Evolutionary conservation across 2,888 invertebrate species (phyloP).

Genomic region (Hypomecis punctinalis): DNA sequence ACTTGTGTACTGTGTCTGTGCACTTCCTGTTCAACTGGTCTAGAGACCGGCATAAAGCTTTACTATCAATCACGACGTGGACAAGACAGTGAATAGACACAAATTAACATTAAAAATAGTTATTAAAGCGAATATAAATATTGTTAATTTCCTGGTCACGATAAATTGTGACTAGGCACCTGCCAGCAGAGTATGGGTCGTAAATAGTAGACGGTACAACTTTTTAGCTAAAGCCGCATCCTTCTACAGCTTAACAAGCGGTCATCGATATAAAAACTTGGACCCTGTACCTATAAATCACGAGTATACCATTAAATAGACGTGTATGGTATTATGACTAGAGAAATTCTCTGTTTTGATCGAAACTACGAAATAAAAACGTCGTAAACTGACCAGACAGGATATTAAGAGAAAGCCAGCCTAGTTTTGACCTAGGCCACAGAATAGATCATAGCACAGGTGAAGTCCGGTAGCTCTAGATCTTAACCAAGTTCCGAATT

Average conservation of each 20-base stretch:
- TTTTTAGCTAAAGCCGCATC: constrained; percentile 13
- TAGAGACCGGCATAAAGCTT: constrained; percentile 10
- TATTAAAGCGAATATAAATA: constrained; percentile 13
- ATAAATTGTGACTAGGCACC: constrained; percentile 26
- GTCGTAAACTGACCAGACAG: constrained; percentile 10
- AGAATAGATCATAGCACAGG: no score
- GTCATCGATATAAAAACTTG: constrained; percentile 3
- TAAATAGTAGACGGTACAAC: background rate
- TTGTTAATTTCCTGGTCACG: constrained; percentile 30
- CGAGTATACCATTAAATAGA: background rate
- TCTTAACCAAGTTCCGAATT: background rate
- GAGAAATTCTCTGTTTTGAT: constrained; percentile 11
- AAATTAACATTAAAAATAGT: constrained; percentile 10
- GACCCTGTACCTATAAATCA: background rate
- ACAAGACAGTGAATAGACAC: constrained; percentile 3
- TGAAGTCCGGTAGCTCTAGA: constrained; percentile 9
- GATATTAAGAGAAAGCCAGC: constrained; percentile 17
- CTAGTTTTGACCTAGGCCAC: constrained; percentile 13
- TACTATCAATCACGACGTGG: constrained; percentile 29
- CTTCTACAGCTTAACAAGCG: constrained; percentile 1
- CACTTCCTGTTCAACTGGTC: constrained; percentile 31
- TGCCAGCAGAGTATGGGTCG: background rate
- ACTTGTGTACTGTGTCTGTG: background rate
- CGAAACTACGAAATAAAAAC: constrained; percentile 3
- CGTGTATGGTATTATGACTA: background rate